phyloP scores from a whole-genome alignment of 2,888 invertebrate species.

The Ashinkailepas kermadecensis region DNA sequence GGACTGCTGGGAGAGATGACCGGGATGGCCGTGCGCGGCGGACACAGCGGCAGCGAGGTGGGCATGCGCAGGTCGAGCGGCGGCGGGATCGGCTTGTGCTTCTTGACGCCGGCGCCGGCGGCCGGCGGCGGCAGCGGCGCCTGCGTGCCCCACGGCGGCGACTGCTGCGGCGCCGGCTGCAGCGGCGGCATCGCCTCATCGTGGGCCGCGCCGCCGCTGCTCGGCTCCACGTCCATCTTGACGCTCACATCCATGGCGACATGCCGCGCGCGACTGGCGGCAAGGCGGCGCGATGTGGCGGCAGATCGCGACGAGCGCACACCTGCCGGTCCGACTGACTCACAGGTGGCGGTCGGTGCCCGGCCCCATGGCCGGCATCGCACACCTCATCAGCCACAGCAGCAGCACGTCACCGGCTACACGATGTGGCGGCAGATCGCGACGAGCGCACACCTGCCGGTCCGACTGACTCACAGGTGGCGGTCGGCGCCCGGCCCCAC shows the following conservation, averaged over 20 bases:
- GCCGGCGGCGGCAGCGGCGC: neutral
- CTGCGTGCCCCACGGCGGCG: neutral
- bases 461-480: no score
- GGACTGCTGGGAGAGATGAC: conserved; percentile 16
- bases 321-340: no score
- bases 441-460: no score
- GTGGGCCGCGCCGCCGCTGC: neutral
- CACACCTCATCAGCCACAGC: no score
- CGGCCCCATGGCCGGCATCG: no score
- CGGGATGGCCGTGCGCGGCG: conserved; percentile 21
- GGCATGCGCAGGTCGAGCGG: conserved; percentile 3
- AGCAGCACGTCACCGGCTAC: no score
- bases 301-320: no score
- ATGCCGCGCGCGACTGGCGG: neutral
- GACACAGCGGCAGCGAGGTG: neutral
- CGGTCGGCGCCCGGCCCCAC: no score
- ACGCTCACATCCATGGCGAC: conserved; percentile 4
- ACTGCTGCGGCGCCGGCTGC: neutral
- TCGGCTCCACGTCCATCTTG: neutral
- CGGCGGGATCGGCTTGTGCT: conserved; percentile 3
- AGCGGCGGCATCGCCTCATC: neutral
- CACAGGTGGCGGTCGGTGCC: no score
- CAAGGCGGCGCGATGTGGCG: no score
- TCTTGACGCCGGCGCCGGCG: neutral
- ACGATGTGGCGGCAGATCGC: no score